Evolutionary conservation across 1,140 invertebrate species (phyloP).

Genomic region (Drosophila jambulina): DNA sequence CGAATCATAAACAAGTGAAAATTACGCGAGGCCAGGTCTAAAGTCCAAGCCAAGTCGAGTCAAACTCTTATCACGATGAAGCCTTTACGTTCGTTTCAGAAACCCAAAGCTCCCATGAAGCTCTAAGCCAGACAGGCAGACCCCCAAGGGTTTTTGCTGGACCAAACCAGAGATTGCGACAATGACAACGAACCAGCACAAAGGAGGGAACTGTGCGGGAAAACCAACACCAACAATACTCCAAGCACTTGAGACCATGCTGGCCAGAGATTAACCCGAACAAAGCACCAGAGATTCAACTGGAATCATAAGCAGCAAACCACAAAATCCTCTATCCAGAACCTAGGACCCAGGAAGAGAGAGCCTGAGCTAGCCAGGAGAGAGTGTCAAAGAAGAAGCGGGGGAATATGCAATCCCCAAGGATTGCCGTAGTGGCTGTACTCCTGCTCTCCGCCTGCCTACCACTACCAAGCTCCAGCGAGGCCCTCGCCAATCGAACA

Average conservation of each 20-base stretch:
- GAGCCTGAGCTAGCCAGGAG: not conserved
- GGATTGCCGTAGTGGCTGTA: slow-evolving; percentile 23
- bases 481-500: not conserved
- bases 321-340: too few relatives aligned
- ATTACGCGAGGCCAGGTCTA: slow-evolving; percentile 19
- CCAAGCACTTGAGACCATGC: slow-evolving; percentile 29
- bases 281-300: slow-evolving; percentile 3
- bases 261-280: slow-evolving; percentile 16
- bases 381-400: not conserved
- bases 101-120: not conserved
- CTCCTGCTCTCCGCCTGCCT: slow-evolving; percentile 27
- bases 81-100: slow-evolving; percentile 17
- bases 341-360: not conserved
- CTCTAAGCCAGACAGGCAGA: not conserved
- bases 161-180: slow-evolving; percentile 29
- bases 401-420: slow-evolving; percentile 22
- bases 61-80: slow-evolving; percentile 2
- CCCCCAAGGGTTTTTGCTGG: slow-evolving; percentile 3
- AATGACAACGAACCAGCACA: slow-evolving; percentile 32
- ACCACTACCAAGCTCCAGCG: not conserved
- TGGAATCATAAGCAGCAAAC: not conserved
- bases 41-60: slow-evolving; percentile 6
- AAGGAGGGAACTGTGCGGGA: slow-evolving; percentile 28
- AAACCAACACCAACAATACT: slow-evolving; percentile 5
- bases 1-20: slow-evolving; percentile 48